phyloP scores from a whole-genome alignment of 92 coral and sea anemone genomes.

The Actinernus sp. region DNA sequence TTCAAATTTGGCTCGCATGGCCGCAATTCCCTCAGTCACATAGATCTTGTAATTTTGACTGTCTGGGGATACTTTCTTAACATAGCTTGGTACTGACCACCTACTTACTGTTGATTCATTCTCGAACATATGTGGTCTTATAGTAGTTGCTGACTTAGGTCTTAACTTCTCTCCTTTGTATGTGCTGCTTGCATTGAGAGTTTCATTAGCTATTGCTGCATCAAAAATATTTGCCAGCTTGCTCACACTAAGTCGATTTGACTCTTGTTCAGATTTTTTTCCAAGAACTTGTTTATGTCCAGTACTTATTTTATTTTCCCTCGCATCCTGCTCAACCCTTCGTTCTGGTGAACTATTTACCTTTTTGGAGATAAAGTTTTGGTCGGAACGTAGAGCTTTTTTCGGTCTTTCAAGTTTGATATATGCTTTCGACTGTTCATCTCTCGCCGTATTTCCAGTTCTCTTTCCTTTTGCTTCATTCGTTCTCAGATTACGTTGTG shows the following conservation, averaged over 20 bases:
- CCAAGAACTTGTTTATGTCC: constrained; percentile 40
- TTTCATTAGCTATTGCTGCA: constrained; percentile 73
- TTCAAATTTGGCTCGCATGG: constrained; percentile 86
- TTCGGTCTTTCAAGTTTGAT: constrained; percentile 68
- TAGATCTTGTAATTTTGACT: constrained; percentile 62
- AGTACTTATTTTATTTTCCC: constrained; percentile 11
- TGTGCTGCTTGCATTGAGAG: constrained; percentile 45
- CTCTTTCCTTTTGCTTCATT: constrained; percentile 41
- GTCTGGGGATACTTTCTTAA: constrained; percentile 58
- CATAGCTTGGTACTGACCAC: constrained; percentile 88
- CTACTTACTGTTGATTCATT: constrained; percentile 36
- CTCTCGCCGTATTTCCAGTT: constrained; percentile 40
- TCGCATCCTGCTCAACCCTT: background rate
- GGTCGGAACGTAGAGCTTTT: constrained; percentile 49
- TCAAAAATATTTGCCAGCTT: constrained; percentile 84
- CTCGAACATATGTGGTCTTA: constrained; percentile 13
- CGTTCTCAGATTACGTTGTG: constrained; percentile 1
- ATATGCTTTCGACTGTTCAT: constrained; percentile 11
- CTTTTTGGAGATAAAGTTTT: constrained; percentile 5
- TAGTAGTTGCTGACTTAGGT: constrained; percentile 62
- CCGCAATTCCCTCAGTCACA: constrained; percentile 86
- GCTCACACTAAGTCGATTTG: constrained; percentile 73
- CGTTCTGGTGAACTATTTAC: constrained; percentile 8
- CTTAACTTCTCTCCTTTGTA: constrained; percentile 57
- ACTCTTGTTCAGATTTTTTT: constrained; percentile 42